Evolutionary conservation across 2,888 invertebrate genomes (phyloP), one percentile per base, ranked within the genome.

Genomic region (Ctena decussata): DNA sequence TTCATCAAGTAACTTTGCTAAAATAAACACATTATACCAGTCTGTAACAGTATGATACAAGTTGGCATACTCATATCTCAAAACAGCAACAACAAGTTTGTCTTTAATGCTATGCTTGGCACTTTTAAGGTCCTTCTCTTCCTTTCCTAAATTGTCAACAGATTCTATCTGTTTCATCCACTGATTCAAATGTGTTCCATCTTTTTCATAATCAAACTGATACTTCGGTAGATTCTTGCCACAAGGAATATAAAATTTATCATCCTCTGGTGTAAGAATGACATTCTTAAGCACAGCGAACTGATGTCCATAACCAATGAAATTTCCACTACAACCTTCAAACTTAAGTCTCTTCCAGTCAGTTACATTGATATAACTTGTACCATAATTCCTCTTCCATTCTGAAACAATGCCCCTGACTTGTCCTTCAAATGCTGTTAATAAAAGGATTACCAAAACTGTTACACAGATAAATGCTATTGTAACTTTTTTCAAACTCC

Each of bases 21-120:
- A 84, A 6, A 94, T 85, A 76, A 92, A 95, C 0, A 93, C 94
- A 87, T 94, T 94, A 86, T 93, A 95, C 80, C 92, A 91, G 85
- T 95, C 94, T 11, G 94, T 93, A 89, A 95, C 92, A 6, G 94
- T 92, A 83, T 94, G 94, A 80, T 94, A 95, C 6, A 94, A 76
- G 83, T 95, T 95, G 18, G 91, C 94, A 85, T 94, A 95, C 77
- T 95, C 94, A 77, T 94, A 94, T 15, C 95, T 81, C 57, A 87
- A 81, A 0, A 94, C 90, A 60, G 92, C 93, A 30, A 94, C 82
- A 15, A 93, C 73, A 53, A 81, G 6, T 27, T 35, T 39, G 15
- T 69, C 71, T 27, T 72, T 46, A 0, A 21, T n/a, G 15, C 44
- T 24, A 65, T 27, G 37, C 18, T 49, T 65, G 11, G 30, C 8